These are phyloP conservation scores for Crossaster papposus DNA, from an alignment of 53 echinoderm and acorn worm species.

Conservation along the genomic window DNA sequence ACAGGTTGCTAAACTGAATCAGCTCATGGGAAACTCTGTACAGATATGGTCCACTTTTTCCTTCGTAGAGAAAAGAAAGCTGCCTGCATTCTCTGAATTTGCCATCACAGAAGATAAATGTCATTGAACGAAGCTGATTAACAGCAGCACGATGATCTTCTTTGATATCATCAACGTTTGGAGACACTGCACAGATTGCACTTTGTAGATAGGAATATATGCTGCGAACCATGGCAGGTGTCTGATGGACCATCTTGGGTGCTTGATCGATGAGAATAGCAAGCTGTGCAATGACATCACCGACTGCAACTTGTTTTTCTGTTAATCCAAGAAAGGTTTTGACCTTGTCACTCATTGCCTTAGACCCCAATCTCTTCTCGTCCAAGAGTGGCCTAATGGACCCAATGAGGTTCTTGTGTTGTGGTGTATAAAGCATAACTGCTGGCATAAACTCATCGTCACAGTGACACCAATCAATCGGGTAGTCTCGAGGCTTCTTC, in stretches of 20 bases:
- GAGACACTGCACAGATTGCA: not conserved
- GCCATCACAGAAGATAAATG: slow-evolving; percentile 35
- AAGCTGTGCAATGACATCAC: slow-evolving; percentile 51
- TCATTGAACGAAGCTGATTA: slow-evolving; percentile 17
- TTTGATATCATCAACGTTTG: not conserved
- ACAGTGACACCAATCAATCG: slow-evolving; percentile 25
- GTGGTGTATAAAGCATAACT: slow-evolving; percentile 2
- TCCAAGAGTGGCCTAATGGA: slow-evolving; percentile 44
- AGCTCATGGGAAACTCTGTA: slow-evolving; percentile 28
- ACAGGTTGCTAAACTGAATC: not conserved
- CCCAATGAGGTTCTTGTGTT: slow-evolving; percentile 31
- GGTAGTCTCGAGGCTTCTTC: slow-evolving; percentile 38
- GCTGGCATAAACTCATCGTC: slow-evolving; percentile 21
- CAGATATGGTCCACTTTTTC: slow-evolving; percentile 28
- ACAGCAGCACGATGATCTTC: not conserved
- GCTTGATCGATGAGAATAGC: not conserved
- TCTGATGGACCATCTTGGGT: not conserved
- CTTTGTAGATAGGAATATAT: slow-evolving; percentile 27
- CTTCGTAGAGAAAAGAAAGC: slow-evolving; percentile 44
- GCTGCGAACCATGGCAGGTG: not conserved
- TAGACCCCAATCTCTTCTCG: slow-evolving; percentile 19
- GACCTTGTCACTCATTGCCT: slow-evolving; percentile 8
- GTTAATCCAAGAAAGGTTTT: slow-evolving; percentile 25
- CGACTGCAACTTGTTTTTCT: not conserved
- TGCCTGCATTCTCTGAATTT: slow-evolving; percentile 34